These are phyloP conservation scores for Hyles vespertilio DNA, from an alignment of 1,140 invertebrate genomes.

Conservation along the genomic window DNA sequence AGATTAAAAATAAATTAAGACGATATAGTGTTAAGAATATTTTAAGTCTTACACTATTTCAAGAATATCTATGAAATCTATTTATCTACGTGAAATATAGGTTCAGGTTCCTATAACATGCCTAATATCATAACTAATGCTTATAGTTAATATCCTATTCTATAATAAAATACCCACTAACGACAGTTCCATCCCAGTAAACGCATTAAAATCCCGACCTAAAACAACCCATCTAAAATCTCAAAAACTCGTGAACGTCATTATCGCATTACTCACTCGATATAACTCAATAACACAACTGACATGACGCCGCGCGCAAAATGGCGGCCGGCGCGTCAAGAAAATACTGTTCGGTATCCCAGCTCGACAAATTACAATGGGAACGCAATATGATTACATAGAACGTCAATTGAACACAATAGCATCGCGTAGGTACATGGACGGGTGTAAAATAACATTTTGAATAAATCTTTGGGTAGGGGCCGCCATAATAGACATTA, in stretches of 20 bases:
- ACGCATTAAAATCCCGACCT: too few species aligned
- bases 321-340: conserved; percentile 17
- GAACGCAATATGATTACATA: conserved; percentile 29
- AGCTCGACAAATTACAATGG: conserved; percentile 43
- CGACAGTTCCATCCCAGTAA: too few species aligned
- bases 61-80: too few species aligned
- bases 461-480: conserved; percentile 69
- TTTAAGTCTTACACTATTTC: too few species aligned
- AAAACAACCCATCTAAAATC: not conserved
- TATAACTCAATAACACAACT: conserved; percentile 49
- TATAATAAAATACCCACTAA: not conserved
- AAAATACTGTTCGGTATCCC: conserved; percentile 39
- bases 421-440: conserved; percentile 41
- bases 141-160: conserved; percentile 2
- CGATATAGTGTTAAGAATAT: too few species aligned
- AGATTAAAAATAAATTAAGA: too few species aligned
- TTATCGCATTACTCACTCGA: conserved; percentile 40
- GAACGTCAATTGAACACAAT: conserved; percentile 41
- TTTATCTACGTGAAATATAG: too few species aligned
- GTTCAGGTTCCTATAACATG: not conserved
- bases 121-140: not conserved
- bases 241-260: conserved; percentile 17
- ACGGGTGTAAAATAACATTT: conserved; percentile 71
- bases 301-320: conserved; percentile 34
- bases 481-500: conserved; percentile 63